Percentiles rank a stretch among this genome's conserved stretches.
phyloP scores from a whole-genome alignment of 2,113 vertebrate genomes.

The Strix aluco region DNA sequence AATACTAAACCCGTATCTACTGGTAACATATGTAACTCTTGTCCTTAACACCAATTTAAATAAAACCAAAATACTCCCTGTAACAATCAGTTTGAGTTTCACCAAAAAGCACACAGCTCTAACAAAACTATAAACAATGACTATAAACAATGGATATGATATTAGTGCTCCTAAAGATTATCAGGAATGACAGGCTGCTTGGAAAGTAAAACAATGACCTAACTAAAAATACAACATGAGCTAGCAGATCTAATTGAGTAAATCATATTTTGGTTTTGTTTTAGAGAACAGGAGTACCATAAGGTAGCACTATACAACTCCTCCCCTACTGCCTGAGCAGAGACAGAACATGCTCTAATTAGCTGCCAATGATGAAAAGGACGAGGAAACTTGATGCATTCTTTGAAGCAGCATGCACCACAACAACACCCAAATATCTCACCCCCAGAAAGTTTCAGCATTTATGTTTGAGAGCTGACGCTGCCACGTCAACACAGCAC shows the following conservation, averaged over 20 bases:
- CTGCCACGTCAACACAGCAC: background rate
- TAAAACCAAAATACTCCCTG: background rate
- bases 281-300: background rate
- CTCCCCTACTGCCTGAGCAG: background rate
- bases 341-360: background rate
- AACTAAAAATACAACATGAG: background rate
- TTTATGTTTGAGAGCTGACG: background rate
- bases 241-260: background rate
- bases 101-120: background rate
- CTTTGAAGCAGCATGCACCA: background rate
- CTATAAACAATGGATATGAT: accelerated
- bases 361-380: background rate
- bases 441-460: background rate
- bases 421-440: background rate
- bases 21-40: background rate
- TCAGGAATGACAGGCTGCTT: background rate
- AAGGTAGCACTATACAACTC: background rate
- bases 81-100: background rate
- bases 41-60: background rate
- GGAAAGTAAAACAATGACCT: background rate
- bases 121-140: background rate
- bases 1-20: background rate
- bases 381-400: background rate
- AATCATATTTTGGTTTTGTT: background rate
- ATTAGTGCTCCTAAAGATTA: background rate